These are phyloP conservation scores for Sesia apiformis DNA, from an alignment of 2,888 invertebrate genomes.

Conservation along the genomic window DNA sequence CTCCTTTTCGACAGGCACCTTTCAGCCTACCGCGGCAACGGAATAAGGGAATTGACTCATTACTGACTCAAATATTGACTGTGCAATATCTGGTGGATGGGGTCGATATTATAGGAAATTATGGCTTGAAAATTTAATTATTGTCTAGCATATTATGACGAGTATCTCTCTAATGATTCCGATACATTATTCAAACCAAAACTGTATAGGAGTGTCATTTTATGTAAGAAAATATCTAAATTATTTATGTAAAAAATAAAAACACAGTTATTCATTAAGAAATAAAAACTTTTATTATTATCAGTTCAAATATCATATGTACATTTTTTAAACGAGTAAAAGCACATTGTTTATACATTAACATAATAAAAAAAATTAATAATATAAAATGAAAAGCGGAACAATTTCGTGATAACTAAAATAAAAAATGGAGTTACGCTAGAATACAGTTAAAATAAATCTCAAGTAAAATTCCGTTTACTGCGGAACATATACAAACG, in stretches of 20 bases:
- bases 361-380: constrained; percentile 26
- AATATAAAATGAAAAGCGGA: constrained; percentile 43
- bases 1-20: no score
- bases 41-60: no score
- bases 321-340: constrained; percentile 72
- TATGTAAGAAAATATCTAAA: not conserved
- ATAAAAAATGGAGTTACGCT: constrained; percentile 35
- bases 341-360: constrained; percentile 68
- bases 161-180: no score
- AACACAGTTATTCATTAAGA: constrained; percentile 52
- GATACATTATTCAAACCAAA: no score
- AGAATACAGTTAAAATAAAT: constrained; percentile 37
- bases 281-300: constrained; percentile 75
- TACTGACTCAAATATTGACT: no score
- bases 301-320: constrained; percentile 76
- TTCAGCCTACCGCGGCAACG: no score
- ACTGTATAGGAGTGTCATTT: no score
- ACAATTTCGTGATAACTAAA: constrained; percentile 44
- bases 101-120: no score
- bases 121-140: no score
- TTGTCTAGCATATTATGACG: no score
- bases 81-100: no score
- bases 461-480: constrained; percentile 28
- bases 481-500: constrained; percentile 26
- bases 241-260: constrained; percentile 14